Conservation (phyloP, 2,113 vertebrate genomes). For the Herpetotheres cachinnans region DNA sequence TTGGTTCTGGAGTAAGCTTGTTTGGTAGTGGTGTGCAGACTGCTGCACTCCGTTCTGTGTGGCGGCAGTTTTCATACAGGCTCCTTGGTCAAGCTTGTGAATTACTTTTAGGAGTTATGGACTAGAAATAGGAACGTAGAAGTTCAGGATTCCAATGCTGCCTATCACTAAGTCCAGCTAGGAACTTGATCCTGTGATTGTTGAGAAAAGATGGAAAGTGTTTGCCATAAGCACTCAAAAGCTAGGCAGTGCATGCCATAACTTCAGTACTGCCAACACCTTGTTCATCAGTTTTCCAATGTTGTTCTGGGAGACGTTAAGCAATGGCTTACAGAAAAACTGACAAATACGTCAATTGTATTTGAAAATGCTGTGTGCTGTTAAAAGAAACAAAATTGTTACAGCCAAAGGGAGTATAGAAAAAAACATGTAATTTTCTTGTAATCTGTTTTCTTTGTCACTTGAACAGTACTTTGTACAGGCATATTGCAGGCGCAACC, state of each 20-base stretch:
- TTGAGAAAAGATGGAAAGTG: background rate
- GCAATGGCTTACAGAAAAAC: background rate
- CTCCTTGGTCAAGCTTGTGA: background rate
- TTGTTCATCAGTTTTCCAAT: background rate
- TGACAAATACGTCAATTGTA: background rate
- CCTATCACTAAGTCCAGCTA: background rate
- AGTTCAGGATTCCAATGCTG: background rate
- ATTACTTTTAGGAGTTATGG: background rate
- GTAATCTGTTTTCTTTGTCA: constrained; percentile 14
- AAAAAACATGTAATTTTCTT: background rate
- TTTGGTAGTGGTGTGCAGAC: background rate
- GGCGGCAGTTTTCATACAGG: background rate
- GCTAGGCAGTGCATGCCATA: background rate
- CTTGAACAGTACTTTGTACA: background rate
- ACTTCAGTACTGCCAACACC: background rate
- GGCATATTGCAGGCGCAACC: background rate
- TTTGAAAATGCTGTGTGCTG: background rate
- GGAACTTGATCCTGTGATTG: background rate
- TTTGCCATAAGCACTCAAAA: background rate
- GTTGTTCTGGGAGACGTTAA: background rate
- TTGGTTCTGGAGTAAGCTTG: background rate
- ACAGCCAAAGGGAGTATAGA: background rate
- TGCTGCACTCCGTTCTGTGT: background rate
- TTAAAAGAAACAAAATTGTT: background rate
- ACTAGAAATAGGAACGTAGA: background rate